Percentiles rank a stretch among this genome's conserved stretches.
These are phyloP conservation scores for Heteromurus nitidus DNA, from an alignment of 2,888 invertebrate genomes.

Conservation along the genomic window DNA sequence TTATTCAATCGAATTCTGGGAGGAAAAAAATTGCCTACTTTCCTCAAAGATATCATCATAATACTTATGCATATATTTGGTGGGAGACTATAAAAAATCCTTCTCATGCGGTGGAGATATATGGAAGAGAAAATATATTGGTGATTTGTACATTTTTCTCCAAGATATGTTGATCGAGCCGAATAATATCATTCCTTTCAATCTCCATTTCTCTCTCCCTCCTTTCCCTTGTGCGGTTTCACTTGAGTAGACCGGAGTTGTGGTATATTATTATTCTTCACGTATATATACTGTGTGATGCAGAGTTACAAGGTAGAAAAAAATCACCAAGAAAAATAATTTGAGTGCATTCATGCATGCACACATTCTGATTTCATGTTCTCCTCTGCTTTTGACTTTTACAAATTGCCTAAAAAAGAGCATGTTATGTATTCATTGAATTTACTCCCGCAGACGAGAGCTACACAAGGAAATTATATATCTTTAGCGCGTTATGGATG, in stretches of 20 bases:
- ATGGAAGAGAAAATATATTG: no score
- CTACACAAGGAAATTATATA: neutral
- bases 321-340: constrained; percentile 40
- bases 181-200: constrained; percentile 32
- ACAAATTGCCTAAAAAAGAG: constrained; percentile 33
- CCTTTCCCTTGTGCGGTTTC: neutral
- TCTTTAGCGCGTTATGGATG: constrained; percentile 23
- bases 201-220: constrained; percentile 18
- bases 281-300: no score
- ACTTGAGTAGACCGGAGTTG: neutral
- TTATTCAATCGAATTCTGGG: no score
- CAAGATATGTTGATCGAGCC: constrained; percentile 29
- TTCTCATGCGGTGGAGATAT: no score
- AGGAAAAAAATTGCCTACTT: no score
- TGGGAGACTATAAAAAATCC: no score
- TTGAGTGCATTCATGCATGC: constrained; percentile 37
- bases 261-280: no score
- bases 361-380: constrained; percentile 37
- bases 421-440: neutral
- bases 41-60: no score
- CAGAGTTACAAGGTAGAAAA: neutral
- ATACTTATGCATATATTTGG: no score
- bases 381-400: constrained; percentile 52
- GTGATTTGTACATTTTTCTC: no score
- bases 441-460: neutral